Percentiles rank a stretch among this genome's conserved stretches.
Conservation (phyloP, 2,113 vertebrate species). For the Vulpes vulpes region DNA sequence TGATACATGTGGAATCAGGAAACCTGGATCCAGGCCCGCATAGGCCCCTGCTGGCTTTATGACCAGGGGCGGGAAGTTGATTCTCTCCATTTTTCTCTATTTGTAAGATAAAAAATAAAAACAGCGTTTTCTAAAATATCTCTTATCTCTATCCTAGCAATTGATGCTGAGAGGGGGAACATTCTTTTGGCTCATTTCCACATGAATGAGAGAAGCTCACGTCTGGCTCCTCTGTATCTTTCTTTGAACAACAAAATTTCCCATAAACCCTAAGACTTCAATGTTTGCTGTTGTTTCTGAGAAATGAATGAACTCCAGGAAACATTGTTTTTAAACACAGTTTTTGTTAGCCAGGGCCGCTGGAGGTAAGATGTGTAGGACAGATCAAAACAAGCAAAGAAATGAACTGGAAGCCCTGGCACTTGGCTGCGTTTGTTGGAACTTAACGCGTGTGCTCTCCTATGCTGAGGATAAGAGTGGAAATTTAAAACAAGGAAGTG, state of each 20-base stretch:
- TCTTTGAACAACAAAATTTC: not conserved
- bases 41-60: not conserved
- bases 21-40: not conserved
- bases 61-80: not conserved
- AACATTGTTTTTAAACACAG: not conserved
- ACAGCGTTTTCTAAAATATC: not conserved
- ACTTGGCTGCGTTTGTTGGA: not conserved
- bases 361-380: not conserved
- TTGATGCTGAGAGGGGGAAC: not conserved
- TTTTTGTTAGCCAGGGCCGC: not conserved
- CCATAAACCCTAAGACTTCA: not conserved
- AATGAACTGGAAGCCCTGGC: not conserved
- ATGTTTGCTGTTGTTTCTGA: not conserved
- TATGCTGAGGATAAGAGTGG: not conserved
- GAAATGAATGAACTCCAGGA: not conserved
- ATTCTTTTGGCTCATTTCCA: not conserved
- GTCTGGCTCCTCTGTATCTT: not conserved
- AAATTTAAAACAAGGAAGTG: constrained; percentile 12
- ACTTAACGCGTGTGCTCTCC: not conserved
- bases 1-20: not conserved
- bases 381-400: not conserved
- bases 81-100: not conserved
- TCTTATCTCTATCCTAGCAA: not conserved
- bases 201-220: not conserved
- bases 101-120: not conserved